Conservation (phyloP, 2,888 invertebrate species). For the Mesorhabditis sp. region DNA sequence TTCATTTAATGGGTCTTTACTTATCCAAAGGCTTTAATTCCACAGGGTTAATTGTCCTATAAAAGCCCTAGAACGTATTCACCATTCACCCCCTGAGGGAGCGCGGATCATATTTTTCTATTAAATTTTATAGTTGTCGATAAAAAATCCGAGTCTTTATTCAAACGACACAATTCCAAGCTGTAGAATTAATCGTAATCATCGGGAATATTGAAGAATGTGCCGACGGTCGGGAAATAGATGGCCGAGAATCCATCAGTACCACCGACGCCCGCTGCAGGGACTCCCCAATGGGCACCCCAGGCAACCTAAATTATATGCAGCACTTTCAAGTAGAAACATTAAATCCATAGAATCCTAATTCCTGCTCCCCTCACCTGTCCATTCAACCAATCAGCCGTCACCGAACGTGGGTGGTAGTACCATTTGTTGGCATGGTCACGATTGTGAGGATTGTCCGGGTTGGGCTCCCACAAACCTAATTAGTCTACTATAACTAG, state of each 20-base stretch:
- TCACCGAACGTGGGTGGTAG: conserved; percentile 41
- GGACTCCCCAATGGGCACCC: conserved; percentile 51
- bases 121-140: too few species aligned
- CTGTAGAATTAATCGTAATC: conserved; percentile 40
- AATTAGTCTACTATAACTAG: neutral
- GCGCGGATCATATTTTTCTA: too few species aligned
- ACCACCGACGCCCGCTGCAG: conserved; percentile 49
- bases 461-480: conserved; percentile 51
- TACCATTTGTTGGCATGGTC: conserved; percentile 51
- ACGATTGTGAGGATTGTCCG: conserved; percentile 49
- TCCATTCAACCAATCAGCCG: conserved; percentile 49
- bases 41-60: too few species aligned
- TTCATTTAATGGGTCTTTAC: too few species aligned
- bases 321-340: neutral
- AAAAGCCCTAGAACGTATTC: too few species aligned
- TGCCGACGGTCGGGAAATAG: conserved; percentile 49
- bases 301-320: conserved; percentile 22
- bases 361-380: conserved; percentile 22
- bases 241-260: conserved; percentile 47
- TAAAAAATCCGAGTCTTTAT: too few species aligned
- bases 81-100: too few species aligned
- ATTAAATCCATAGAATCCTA: neutral
- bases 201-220: conserved; percentile 49
- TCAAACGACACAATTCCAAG: too few species aligned
- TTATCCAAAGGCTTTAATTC: too few species aligned